Conservation (phyloP, 2,113 vertebrate genomes). For the Pantherophis guttatus region DNA sequence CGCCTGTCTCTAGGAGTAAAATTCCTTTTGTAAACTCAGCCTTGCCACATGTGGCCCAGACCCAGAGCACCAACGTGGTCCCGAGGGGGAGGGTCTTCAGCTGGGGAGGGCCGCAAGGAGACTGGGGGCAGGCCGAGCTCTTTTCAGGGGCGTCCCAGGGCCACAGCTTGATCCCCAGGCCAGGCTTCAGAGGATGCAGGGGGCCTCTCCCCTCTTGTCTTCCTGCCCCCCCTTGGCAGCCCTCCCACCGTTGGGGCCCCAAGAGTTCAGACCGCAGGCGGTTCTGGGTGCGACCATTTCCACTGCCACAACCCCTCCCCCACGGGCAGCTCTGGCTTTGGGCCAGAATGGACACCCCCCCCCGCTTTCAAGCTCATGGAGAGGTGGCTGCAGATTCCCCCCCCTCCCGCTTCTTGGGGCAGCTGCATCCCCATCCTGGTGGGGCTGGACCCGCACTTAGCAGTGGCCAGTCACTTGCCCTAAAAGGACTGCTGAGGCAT, state of each 20-base stretch:
- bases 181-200: too few relatives aligned
- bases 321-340: not conserved
- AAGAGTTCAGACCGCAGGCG: not conserved
- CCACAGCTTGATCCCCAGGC: too few relatives aligned
- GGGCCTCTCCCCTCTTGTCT: not conserved
- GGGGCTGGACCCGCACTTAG: not conserved
- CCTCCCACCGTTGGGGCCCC: not conserved
- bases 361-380: not conserved
- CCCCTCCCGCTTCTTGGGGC: not conserved
- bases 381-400: not conserved
- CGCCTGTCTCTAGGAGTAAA: not conserved
- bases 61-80: not conserved
- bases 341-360: not conserved
- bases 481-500: not conserved
- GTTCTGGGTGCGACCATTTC: not conserved
- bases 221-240: not conserved
- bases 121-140: not conserved
- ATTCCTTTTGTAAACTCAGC: not conserved
- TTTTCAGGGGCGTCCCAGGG: not conserved
- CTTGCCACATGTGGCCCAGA: not conserved
- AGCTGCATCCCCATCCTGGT: not conserved
- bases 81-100: not conserved
- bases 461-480: not conserved
- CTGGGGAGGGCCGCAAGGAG: not conserved
- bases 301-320: not conserved